These are phyloP conservation scores for Pelobates cultripes DNA, from an alignment of 2,797 vertebrate genomes.

Conservation along the genomic window DNA sequence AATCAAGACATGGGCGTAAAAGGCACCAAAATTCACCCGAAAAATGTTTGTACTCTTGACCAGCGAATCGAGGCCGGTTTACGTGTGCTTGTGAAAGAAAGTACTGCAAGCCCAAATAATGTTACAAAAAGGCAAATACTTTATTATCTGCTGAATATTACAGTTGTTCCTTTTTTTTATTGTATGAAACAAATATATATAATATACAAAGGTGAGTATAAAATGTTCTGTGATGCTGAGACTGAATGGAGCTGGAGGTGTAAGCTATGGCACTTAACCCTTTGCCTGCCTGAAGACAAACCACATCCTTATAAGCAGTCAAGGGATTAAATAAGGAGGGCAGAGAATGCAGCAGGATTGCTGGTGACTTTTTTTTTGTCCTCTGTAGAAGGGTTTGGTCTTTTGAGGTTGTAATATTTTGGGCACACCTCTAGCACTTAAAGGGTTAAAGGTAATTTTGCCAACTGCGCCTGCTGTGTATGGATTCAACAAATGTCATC, in stretches of 20 bases:
- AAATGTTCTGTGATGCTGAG: slow-evolving; percentile 62
- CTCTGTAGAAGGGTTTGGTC: no score
- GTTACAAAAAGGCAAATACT: slow-evolving; percentile 70
- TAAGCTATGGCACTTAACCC: slow-evolving; percentile 66
- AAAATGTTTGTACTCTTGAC: no score
- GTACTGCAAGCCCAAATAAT: slow-evolving; percentile 5
- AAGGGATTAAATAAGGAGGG: slow-evolving; percentile 44
- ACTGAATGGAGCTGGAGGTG: slow-evolving; percentile 62
- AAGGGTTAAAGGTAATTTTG: no score
- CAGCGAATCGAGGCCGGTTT: no score
- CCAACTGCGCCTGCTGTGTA: no score
- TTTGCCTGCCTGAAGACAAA: slow-evolving; percentile 69
- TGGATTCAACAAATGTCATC: no score
- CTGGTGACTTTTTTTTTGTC: slow-evolving; percentile 26
- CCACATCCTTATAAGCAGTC: slow-evolving; percentile 27
- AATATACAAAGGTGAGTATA: slow-evolving; percentile 69
- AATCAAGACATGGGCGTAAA: no score
- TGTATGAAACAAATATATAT: slow-evolving; percentile 60
- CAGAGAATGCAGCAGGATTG: slow-evolving; percentile 4
- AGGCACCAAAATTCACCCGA: no score
- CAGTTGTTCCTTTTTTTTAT: slow-evolving; percentile 66
- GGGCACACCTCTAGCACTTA: no score
- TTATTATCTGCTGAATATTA: slow-evolving; percentile 72
- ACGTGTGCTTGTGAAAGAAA: no score
- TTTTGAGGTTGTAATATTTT: no score